Base-by-base conservation (phyloP, 2,888 invertebrate genomes). In the Amphipoea oculea region DNA sequence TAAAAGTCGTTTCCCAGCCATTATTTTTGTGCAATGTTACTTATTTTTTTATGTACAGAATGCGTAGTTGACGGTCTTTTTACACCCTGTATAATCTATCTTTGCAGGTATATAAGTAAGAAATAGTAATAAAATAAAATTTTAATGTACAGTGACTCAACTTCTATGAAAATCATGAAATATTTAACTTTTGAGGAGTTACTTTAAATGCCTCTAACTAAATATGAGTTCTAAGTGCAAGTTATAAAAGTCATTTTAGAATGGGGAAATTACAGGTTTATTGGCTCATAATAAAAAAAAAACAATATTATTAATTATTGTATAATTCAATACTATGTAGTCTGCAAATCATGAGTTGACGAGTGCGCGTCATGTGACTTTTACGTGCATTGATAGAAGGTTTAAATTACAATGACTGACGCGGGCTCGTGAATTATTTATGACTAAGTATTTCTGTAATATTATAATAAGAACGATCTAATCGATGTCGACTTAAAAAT, bases 401-500 rank as follows among this genome's bases (percentile, higher is more conserved):
- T 67, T 20, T 40, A 73, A 67, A 67, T 60, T 60, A 1, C 6
- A 60, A 72, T 48, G 14, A 11, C 12, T 29, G 36, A 17, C 9
- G 42, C 20, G n/a, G 9, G 42, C 60, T 54, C 9, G 20, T 68
- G 51, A 67, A 80, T 54, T 36, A 42, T 9, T 54, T 36, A 42
- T 9, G 17, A 48, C 12, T 54, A 40, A 40, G 4, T 40, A n/a
- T 73, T 57, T 17, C 11, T 68, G 51, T 48, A 40, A 29, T 40
- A 45, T 54, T 75, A 62, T 57, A 12, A 40, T 20, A 60, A 4
- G n/a, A 66, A 76, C 84, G 76, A 84, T 81, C 40, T 14, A 81
- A 84, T 84, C 76, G 83, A 84, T 48, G 20, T 63, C 66, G 73
- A 81, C 73, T 73, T 77, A 60, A 67, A 51, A 45, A 67, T 65